Evolutionary conservation across 2,888 invertebrate species (phyloP).

Genomic region (Oscheius sp.): DNA sequence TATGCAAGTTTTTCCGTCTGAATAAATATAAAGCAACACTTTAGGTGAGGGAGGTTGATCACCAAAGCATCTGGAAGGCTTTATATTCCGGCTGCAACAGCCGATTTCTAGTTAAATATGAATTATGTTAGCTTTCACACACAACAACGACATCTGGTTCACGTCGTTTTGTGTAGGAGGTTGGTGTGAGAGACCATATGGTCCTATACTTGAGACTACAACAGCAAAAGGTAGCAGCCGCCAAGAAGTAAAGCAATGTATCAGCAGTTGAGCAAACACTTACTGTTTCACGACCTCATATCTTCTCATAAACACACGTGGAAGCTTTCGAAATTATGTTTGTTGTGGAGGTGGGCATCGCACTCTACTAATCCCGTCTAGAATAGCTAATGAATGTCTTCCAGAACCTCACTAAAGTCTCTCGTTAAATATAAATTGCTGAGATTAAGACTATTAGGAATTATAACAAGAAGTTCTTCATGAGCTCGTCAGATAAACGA

Average conservation of each 20-base stretch:
- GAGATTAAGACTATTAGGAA: too few species aligned
- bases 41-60: too few species aligned
- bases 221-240: conserved; percentile 4
- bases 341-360: conserved; percentile 21
- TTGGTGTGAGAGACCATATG: conserved; percentile 14
- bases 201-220: too few species aligned
- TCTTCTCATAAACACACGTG: too few species aligned
- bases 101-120: too few species aligned
- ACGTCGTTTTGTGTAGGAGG: neutral
- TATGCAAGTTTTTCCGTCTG: too few species aligned
- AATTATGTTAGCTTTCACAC: conserved; percentile 13
- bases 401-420: neutral
- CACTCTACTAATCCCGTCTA: conserved; percentile 8
- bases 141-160: neutral
- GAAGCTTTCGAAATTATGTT: neutral
- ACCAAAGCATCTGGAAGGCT: too few species aligned
- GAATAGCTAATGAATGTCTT: conserved; percentile 18
- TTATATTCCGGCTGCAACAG: too few species aligned
- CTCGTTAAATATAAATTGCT: conserved; percentile 18
- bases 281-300: too few species aligned
- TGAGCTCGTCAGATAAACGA: too few species aligned
- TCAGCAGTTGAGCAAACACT: neutral
- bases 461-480: too few species aligned
- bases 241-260: neutral
- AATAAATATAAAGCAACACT: too few species aligned